Conservation (phyloP, 2,797 vertebrate genomes). For the Callimico goeldii region DNA sequence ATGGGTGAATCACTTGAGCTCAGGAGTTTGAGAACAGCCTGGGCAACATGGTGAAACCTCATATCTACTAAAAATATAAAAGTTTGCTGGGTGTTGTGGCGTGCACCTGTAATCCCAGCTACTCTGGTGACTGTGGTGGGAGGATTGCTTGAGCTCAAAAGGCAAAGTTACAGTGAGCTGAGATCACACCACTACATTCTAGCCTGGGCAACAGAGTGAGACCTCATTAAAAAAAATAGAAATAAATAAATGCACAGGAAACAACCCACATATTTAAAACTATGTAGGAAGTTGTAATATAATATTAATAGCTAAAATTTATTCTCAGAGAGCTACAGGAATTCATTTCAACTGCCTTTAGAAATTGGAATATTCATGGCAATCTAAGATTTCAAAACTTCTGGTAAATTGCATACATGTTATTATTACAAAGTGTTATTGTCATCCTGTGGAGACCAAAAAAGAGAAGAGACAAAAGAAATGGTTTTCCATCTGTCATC, state of each 20-base stretch:
- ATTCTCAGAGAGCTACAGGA: neutral
- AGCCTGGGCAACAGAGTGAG: no score
- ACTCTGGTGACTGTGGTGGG: no score
- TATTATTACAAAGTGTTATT: neutral
- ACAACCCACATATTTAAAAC: neutral
- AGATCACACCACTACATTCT: no score
- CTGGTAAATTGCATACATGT: neutral
- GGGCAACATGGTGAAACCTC: no score
- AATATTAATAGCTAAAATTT: neutral
- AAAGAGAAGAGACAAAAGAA: neutral
- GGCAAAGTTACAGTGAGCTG: no score
- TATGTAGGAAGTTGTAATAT: neutral
- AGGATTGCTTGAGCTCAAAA: no score
- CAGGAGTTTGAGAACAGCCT: no score
- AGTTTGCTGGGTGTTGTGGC: no score
- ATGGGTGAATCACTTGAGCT: no score
- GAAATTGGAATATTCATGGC: neutral
- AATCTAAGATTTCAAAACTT: slow-evolving; percentile 31
- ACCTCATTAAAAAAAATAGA: no score
- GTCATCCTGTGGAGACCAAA: neutral
- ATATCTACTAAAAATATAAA: no score
- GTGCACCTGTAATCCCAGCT: no score
- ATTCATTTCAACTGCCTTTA: neutral
- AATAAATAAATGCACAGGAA: neutral
- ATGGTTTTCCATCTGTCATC: neutral